Evolutionary conservation across 1,140 invertebrate species (phyloP), one percentile per base, ranked within the genome.

Genomic region (Parasteatoda tepidariorum): DNA sequence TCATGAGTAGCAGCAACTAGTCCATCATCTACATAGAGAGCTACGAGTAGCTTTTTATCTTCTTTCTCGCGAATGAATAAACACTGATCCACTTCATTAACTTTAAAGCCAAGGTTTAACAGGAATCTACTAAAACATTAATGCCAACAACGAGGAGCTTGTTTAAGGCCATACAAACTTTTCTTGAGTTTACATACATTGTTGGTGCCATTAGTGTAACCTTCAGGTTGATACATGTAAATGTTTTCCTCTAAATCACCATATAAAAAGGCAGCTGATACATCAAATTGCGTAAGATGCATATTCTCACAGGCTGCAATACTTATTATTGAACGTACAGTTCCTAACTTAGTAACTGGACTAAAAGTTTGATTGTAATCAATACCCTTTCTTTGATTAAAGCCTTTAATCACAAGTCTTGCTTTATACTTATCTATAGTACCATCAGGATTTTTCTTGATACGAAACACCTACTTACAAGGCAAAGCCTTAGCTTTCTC

Each of bases 141-240:
- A 84, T 90, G 88, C 88, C 88, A 91, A 15, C 86, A 86, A 26
- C 87, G 83, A 38, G 88, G 87, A 24, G 88, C 87, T 85, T 91
- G 89, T 79, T 90, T 89, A 15, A 90, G 79, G 7, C 88, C 88
- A 83, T 90, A 90, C n/a, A 91, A 48, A n/a, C 87, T 87, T 74
- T 87, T 88, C 31, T 85, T 87, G 11, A 90, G 81, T 85, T 31
- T 66, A 18, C 85, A 85, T 0, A 87, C 86, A 81, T 85, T 54
- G 48, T 48, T 26, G 13, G 74, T 11, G 33, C 31, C 33, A 31
- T 66, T 85, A 41, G 87, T 84, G 66, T 86, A 89, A 31, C 88
- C 88, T 86, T 90, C 86, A 75, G 90, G 90, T 74, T 88, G 75
- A 84, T 86, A 55, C 86, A 90, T 88, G 73, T 87, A 90, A 0